Conservation (phyloP, 2,113 vertebrate genomes). For the Cricetomys ansorgei region DNA sequence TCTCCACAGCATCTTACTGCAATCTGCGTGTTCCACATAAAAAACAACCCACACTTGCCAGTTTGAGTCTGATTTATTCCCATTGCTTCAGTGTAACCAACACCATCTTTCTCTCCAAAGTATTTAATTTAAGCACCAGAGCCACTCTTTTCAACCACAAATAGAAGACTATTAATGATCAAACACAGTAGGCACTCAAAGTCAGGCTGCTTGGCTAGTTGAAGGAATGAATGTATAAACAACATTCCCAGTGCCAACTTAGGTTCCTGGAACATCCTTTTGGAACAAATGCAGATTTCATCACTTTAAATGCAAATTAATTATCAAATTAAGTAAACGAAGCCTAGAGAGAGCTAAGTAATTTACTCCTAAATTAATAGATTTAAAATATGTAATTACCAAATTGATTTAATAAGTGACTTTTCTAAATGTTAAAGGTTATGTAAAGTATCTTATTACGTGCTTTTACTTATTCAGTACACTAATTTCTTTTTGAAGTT, state of each 20-base stretch:
- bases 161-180: constrained; percentile 27
- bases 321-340: constrained; percentile 43
- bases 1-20: neutral
- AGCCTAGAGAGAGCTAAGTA: constrained; percentile 5
- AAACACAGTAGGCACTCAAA: constrained; percentile 10
- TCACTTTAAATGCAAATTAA: constrained; percentile 11
- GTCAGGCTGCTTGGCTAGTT: neutral
- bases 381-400: constrained; percentile 46
- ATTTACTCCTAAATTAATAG: neutral
- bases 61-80: neutral
- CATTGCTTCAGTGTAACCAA: constrained; percentile 9
- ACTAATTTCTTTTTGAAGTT: neutral
- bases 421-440: constrained; percentile 37
- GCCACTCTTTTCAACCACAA: constrained; percentile 11
- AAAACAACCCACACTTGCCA: neutral
- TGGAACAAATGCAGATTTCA: constrained; percentile 12
- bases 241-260: neutral
- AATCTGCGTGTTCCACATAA: neutral
- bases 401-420: neutral
- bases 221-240: neutral
- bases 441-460: neutral
- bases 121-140: neutral
- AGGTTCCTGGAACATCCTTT: neutral
- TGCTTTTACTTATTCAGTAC: neutral
- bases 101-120: neutral